Evolutionary conservation across 1,140 invertebrate genomes (phyloP).

Genomic region (Sarcophaga bullata): DNA sequence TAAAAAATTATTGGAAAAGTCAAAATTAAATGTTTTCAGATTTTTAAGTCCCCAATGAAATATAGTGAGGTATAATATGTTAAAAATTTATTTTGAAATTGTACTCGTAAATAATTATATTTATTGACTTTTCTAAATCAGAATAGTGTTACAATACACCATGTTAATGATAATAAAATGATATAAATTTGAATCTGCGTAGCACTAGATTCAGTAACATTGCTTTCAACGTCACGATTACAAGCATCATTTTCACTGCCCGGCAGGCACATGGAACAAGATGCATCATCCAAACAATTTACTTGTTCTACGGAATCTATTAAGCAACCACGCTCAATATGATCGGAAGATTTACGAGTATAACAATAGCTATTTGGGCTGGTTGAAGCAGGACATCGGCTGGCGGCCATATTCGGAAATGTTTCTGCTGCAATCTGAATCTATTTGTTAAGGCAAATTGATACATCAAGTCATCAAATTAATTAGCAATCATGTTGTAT

Average conservation of each 20-base stretch:
- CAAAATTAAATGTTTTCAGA: no score
- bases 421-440: conserved; percentile 47
- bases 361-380: conserved; percentile 59
- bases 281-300: conserved; percentile 48
- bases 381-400: conserved; percentile 53
- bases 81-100: no score
- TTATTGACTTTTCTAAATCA: background rate
- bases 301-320: conserved; percentile 50
- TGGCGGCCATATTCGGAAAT: conserved; percentile 38
- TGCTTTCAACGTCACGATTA: conserved; percentile 44
- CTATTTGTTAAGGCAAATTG: background rate
- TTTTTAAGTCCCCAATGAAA: no score
- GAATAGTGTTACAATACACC: background rate
- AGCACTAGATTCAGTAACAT: background rate
- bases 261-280: conserved; percentile 55
- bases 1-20: no score
- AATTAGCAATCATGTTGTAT: no score
- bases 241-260: conserved; percentile 49
- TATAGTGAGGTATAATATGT: no score
- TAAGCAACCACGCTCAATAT: conserved; percentile 52
- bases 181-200: background rate
- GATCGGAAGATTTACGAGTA: conserved; percentile 42
- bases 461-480: no score
- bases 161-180: background rate
- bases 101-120: no score